Evolutionary conservation across 2,888 invertebrate species (phyloP), one percentile per base, ranked within the genome.

Genomic region (Subacronicta megacephala): DNA sequence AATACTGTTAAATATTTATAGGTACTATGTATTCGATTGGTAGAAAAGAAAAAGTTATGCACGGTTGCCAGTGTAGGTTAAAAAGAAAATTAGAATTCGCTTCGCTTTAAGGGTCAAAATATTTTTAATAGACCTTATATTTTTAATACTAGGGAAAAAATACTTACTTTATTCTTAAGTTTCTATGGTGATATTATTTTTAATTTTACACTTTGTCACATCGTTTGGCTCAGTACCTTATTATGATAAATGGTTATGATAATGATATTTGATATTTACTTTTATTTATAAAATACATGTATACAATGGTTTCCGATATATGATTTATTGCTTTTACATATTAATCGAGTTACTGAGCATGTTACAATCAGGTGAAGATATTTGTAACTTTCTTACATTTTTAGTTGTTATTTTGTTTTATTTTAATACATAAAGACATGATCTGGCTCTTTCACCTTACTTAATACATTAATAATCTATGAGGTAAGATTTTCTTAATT

Each of bases 401-500:
- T 33, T 15, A 44, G 12, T 18, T 29, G 3, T 41, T 37, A 4
- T 17, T 31, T 43, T 46, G 9, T 40, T 17, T 49, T 38, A 36
- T 68, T 37, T 18, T 43, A 36, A 20, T 41, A 51, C 44, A 42
- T 38, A 37, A 20, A 13, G 23, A 53, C 68, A 53, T 50, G 36
- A 41, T 56, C 42, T 59, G 42, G 43, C 44, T 61, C 47, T 51
- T 72, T 47, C 64, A 73, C 62, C 55, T 60, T 69, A 56, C 26
- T 57, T 45, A 33, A 33, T 50, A 50, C 37, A 57, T 55, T 71
- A 70, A 50, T 12, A 44, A 41, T 36, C 56, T 65, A 75, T 76
- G 75, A 75, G 75, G 75, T 75, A 75, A 57, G 61, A 47, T 63
- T 64, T 58, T 43, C 57, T 62, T 65, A 68, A 31, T 18, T 38